phyloP scores from a whole-genome alignment of 2,113 vertebrate genomes.

The Arizona elegans region DNA sequence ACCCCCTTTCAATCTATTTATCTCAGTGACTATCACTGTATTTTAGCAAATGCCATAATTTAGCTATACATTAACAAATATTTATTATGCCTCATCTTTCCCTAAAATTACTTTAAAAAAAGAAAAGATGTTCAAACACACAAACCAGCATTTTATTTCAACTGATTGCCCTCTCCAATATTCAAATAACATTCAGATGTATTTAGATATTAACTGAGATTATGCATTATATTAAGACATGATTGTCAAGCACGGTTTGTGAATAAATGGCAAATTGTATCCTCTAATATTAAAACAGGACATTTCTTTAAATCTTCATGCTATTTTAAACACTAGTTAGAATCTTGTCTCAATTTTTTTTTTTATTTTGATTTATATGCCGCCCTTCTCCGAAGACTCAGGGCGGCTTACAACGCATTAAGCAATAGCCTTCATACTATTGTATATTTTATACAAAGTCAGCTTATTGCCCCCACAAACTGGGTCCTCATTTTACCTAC shows the following conservation, averaged over 20 bases:
- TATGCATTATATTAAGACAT: not conserved
- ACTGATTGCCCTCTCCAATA: not conserved
- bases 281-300: not conserved
- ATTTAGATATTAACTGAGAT: not conserved
- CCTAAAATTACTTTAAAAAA: not conserved
- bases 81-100: not conserved
- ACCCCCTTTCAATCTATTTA: not conserved
- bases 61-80: not conserved
- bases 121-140: not conserved
- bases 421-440: too few relatives aligned
- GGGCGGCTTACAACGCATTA: too few relatives aligned
- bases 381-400: too few relatives aligned
- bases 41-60: not conserved
- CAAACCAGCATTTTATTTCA: not conserved
- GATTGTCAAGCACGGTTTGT: not conserved
- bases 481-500: too few relatives aligned
- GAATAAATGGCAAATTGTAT: not conserved
- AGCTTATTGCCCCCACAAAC: too few relatives aligned
- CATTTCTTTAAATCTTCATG: not conserved
- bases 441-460: too few relatives aligned
- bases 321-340: not conserved
- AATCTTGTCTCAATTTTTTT: not conserved
- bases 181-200: not conserved
- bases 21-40: not conserved
- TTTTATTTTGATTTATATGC: too few relatives aligned